A percentile compares a stretch with the other conserved stretches of the same genome.
Conservation (phyloP, 2,113 vertebrate genomes). For the Steatornis caripensis region DNA sequence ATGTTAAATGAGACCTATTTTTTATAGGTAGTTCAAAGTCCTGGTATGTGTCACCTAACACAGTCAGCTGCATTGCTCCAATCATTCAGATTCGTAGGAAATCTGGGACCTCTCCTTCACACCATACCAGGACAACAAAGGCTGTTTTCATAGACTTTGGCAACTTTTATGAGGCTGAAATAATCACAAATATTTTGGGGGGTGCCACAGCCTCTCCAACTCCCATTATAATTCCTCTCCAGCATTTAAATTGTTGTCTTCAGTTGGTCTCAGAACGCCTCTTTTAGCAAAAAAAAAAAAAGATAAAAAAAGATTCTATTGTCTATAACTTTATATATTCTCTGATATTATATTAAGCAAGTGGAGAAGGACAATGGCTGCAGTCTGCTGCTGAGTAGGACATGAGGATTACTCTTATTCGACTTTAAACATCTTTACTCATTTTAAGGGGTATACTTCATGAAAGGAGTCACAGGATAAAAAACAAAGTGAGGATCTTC, state of each 20-base stretch:
- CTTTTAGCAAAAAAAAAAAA: background rate
- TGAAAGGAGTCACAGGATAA: background rate
- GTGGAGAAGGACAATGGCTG: background rate
- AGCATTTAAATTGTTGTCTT: slow-evolving; percentile 33
- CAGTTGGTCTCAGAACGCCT: background rate
- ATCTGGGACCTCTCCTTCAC: slow-evolving; percentile 58
- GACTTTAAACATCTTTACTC: background rate
- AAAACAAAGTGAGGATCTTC: background rate
- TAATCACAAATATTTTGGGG: slow-evolving; percentile 46
- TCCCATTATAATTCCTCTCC: slow-evolving; percentile 56
- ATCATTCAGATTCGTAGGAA: slow-evolving; percentile 33
- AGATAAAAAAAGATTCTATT: background rate
- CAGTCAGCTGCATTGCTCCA: slow-evolving; percentile 2
- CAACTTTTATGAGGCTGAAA: slow-evolving; percentile 60
- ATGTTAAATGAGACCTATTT: background rate
- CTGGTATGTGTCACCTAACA: slow-evolving; percentile 71
- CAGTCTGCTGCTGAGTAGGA: background rate
- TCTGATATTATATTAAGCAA: background rate
- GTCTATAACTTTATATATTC: background rate
- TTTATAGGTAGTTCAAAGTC: slow-evolving; percentile 52
- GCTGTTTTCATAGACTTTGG: slow-evolving; percentile 45
- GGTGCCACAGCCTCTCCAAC: slow-evolving; percentile 28
- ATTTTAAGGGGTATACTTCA: background rate
- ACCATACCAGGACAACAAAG: slow-evolving; percentile 50
- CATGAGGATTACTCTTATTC: background rate